Evolutionary conservation across 2,797 vertebrate genomes (phyloP).

Genomic region (Prunella strophiata): DNA sequence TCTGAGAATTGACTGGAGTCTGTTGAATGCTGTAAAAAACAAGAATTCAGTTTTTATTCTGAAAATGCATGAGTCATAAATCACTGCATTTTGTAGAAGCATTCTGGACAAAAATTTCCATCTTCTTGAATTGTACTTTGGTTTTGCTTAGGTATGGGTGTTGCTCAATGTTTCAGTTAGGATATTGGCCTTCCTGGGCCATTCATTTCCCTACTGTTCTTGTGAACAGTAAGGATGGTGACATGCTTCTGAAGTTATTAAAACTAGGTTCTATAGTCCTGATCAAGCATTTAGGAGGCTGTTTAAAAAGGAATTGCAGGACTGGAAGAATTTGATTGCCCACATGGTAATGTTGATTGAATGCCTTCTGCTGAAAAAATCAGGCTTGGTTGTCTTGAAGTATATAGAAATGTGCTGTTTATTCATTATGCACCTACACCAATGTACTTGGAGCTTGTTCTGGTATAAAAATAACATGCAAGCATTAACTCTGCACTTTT

Average conservation of each 20-base stretch:
- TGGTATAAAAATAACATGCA: background rate
- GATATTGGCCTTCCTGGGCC: background rate
- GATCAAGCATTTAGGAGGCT: background rate
- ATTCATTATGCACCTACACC: background rate
- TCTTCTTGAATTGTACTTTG: background rate
- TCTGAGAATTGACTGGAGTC: background rate
- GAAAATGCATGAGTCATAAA: background rate
- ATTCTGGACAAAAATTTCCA: background rate
- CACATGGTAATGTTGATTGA: background rate
- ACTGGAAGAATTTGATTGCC: background rate
- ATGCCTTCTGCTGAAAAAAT: background rate
- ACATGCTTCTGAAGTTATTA: background rate
- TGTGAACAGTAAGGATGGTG: background rate
- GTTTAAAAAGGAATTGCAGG: background rate
- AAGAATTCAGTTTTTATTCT: background rate
- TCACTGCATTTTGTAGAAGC: background rate
- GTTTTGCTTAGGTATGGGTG: background rate
- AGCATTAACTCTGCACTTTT: background rate
- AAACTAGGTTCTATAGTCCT: background rate
- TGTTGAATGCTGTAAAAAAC: background rate
- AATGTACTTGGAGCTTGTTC: background rate
- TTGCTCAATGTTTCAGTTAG: background rate
- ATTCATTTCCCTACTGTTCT: background rate
- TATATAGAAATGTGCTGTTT: background rate
- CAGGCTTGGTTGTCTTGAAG: background rate